phyloP scores from a whole-genome alignment of 2,113 vertebrate genomes.

The Cryptomyrus ogoouensis region DNA sequence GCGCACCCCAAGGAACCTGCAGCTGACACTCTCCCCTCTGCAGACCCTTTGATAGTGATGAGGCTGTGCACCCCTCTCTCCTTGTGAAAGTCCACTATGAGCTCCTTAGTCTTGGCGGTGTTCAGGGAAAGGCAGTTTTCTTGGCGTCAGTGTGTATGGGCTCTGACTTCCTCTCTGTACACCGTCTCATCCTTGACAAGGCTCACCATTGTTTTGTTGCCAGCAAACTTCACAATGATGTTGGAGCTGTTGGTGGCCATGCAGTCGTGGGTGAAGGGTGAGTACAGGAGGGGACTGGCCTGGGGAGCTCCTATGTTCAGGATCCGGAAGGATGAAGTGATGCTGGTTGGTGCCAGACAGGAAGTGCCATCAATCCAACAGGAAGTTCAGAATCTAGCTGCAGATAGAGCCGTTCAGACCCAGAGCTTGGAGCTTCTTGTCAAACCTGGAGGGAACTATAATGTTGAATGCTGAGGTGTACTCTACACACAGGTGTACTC shows the following conservation, averaged over 20 bases:
- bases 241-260: background rate
- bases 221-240: background rate
- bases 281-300: background rate
- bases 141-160: background rate
- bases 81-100: background rate
- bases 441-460: background rate
- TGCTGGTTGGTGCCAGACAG: background rate
- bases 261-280: background rate
- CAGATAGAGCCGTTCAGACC: background rate
- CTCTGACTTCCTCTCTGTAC: background rate
- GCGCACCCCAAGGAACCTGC: background rate
- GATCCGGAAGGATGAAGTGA: background rate
- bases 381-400: background rate
- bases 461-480: background rate
- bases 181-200: background rate
- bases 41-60: background rate
- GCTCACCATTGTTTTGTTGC: background rate
- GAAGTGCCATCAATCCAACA: background rate
- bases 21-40: background rate
- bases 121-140: background rate
- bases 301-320: background rate
- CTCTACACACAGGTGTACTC: background rate
- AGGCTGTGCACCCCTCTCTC: background rate
- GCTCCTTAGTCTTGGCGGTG: background rate
- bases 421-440: background rate